A percentile compares a stretch with the other conserved stretches of the same genome.
Evolutionary conservation across 1,140 invertebrate genomes (phyloP).

Genomic region (Ectropis grisescens): DNA sequence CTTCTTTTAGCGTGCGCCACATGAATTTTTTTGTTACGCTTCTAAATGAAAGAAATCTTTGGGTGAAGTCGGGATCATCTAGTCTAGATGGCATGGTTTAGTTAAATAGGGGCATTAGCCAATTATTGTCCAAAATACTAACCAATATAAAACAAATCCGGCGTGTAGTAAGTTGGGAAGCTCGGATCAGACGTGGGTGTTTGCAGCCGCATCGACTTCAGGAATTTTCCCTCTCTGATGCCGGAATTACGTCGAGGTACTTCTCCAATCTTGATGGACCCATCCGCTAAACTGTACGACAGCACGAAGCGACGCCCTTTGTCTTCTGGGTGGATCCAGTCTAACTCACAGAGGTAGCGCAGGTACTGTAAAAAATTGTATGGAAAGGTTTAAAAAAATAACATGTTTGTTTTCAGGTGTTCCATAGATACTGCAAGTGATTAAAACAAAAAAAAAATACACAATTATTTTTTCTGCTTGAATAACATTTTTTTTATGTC

Average conservation of each 20-base stretch:
- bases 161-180: slow-evolving; percentile 75
- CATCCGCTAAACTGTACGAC: slow-evolving; percentile 76
- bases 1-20: no score
- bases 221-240: slow-evolving; percentile 78
- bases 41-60: no score
- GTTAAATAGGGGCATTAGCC: no score
- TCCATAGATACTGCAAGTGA: no score
- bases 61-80: no score
- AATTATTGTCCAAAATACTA: no score
- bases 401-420: no score
- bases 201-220: slow-evolving; percentile 75
- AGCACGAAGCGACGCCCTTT: slow-evolving; percentile 75
- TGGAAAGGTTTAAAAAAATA: neutral
- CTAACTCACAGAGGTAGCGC: slow-evolving; percentile 76
- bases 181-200: slow-evolving; percentile 75
- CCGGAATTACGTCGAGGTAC: slow-evolving; percentile 76
- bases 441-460: no score
- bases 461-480: no score
- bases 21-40: no score
- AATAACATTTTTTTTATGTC: no score
- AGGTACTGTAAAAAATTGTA: slow-evolving; percentile 48
- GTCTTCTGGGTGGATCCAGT: slow-evolving; percentile 79
- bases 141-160: slow-evolving; percentile 77
- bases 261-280: slow-evolving; percentile 75
- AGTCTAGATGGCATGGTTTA: no score